Evolutionary conservation across 2,888 invertebrate genomes (phyloP).

Genomic region (Lumbricus terrestris): DNA sequence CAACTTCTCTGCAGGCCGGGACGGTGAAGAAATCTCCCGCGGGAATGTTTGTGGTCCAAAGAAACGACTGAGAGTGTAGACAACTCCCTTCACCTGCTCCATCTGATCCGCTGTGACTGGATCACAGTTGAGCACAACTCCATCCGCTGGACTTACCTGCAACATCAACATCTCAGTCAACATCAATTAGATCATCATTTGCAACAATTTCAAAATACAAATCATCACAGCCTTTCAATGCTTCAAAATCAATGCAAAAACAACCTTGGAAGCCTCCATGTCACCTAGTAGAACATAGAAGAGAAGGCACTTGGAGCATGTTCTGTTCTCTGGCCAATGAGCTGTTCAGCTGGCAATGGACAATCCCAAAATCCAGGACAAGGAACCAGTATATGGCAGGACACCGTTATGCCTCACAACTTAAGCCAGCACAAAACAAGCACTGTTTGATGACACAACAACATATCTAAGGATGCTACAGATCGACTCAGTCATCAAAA

Average conservation of each 20-base stretch:
- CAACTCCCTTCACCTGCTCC: conserved; percentile 93
- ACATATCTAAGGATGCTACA: too few species aligned
- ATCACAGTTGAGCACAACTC: conserved; percentile 84
- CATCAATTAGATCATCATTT: background rate
- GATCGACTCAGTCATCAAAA: too few species aligned
- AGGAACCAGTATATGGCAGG: background rate
- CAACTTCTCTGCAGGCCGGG: background rate
- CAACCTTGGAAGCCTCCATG: background rate
- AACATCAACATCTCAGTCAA: conserved; percentile 24
- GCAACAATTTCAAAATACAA: background rate
- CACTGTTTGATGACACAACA: too few species aligned
- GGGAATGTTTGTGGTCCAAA: conserved; percentile 58
- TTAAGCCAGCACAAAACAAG: too few species aligned
- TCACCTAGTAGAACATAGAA: background rate
- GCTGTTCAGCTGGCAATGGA: background rate
- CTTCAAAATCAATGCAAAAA: background rate
- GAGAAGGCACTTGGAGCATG: background rate
- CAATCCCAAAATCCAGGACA: background rate
- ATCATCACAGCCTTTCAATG: background rate
- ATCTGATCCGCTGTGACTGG: conserved; percentile 79
- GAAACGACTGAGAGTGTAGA: conserved; percentile 85
- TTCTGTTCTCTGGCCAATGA: background rate
- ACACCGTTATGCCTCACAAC: too few species aligned
- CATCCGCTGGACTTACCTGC: conserved; percentile 77
- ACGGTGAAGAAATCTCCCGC: background rate